Conservation (phyloP, 92 coral and sea anemone species). For the Porites evermanni region DNA sequence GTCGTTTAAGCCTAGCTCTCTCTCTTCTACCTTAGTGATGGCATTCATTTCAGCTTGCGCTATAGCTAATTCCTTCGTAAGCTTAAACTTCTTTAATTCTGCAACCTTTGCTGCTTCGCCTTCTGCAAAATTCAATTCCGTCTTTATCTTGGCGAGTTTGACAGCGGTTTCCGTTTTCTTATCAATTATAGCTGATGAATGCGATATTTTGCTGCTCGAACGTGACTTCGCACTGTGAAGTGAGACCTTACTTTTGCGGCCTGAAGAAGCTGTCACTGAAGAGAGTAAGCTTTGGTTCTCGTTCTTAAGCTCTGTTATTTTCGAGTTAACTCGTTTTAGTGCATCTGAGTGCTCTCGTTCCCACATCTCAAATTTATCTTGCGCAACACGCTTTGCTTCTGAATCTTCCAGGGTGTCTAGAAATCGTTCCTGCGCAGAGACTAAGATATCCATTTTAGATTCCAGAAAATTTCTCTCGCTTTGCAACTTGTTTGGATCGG, state of each 20-base stretch:
- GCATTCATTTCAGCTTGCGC: slow-evolving; percentile 37
- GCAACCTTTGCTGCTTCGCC: slow-evolving; percentile 1
- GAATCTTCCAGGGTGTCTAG: neutral
- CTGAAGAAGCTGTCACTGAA: neutral
- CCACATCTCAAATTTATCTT: slow-evolving; percentile 18
- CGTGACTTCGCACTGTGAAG: neutral
- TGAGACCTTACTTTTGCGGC: neutral
- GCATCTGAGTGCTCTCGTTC: slow-evolving; percentile 12
- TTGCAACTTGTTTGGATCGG: neutral
- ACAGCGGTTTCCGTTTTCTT: slow-evolving; percentile 8
- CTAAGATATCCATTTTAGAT: slow-evolving; percentile 11
- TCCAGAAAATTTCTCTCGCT: slow-evolving; percentile 19
- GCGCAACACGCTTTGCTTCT: slow-evolving; percentile 14
- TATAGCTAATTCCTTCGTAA: slow-evolving; percentile 22
- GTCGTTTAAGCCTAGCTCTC: neutral
- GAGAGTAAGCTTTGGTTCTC: slow-evolving; percentile 3
- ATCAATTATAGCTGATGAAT: slow-evolving; percentile 5
- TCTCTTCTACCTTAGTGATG: neutral
- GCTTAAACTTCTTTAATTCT: slow-evolving; percentile 16
- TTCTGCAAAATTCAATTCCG: slow-evolving; percentile 30
- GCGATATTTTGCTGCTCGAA: neutral
- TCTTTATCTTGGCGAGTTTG: neutral
- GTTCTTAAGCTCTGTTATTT: slow-evolving; percentile 3
- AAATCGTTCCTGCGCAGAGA: neutral
- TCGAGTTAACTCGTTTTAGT: slow-evolving; percentile 11